A percentile compares a stretch with the other conserved stretches of the same genome.
These are phyloP conservation scores for Cryptocephalus primarius DNA, from an alignment of 2,888 invertebrate genomes.

Conservation along the genomic window DNA sequence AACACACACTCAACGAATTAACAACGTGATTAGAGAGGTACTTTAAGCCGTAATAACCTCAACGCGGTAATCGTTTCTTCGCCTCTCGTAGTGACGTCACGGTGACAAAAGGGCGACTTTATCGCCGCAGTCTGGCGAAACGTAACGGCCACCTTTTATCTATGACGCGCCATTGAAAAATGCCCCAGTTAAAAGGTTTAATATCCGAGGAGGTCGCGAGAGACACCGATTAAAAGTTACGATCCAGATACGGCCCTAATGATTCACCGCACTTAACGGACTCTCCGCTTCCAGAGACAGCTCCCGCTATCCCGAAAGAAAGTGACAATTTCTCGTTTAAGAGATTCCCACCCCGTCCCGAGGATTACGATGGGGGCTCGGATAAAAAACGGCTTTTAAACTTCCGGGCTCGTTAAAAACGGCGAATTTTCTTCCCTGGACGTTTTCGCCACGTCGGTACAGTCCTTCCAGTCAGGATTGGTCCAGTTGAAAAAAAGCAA, in stretches of 20 bases:
- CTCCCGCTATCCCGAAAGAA: constrained; percentile 3
- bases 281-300: constrained; percentile 4
- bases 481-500: no score
- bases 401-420: no score
- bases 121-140: constrained; percentile 7
- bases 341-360: constrained; percentile 2
- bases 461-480: no score
- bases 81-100: neutral
- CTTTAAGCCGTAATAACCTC: no score
- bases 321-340: constrained; percentile 5
- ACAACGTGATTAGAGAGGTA: no score
- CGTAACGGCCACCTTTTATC: constrained; percentile 11
- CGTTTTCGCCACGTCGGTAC: no score
- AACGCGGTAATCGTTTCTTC: no score
- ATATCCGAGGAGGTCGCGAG: constrained; percentile 18
- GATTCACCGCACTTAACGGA: constrained; percentile 10
- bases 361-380: no score
- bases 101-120: neutral
- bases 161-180: constrained; percentile 18
- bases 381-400: no score
- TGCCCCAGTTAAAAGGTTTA: constrained; percentile 21
- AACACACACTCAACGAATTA: no score
- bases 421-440: no score
- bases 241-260: constrained; percentile 17
- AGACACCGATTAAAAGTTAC: constrained; percentile 22